These are phyloP conservation scores for Lanistes nyassanus DNA, from an alignment of 1,140 invertebrate species.

Conservation along the genomic window DNA sequence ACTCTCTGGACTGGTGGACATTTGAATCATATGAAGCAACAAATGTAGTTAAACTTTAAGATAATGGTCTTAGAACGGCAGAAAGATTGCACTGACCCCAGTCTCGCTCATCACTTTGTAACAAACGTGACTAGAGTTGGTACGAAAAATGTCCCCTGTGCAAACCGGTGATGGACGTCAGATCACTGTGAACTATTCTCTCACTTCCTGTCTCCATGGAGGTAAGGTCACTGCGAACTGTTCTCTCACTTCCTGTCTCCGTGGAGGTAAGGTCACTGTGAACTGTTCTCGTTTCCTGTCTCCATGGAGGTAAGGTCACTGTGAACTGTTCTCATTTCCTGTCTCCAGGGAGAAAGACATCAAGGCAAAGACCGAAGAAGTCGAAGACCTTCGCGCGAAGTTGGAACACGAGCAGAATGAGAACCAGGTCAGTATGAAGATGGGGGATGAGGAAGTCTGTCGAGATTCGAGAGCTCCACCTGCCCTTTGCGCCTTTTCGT, in stretches of 20 bases:
- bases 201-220: not conserved
- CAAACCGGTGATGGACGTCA: not conserved
- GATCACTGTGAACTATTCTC: not conserved
- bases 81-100: no score
- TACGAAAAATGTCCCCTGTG: no score
- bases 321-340: not conserved
- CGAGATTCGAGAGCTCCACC: not conserved
- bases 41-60: no score
- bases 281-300: not conserved
- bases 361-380: conserved; percentile 44
- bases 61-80: no score
- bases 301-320: not conserved
- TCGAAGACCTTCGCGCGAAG: conserved; percentile 46
- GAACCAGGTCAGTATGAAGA: conserved; percentile 41
- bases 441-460: not conserved
- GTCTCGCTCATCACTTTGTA: no score
- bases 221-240: no score
- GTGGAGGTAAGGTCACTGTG: no score
- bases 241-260: not conserved
- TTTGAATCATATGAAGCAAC: no score
- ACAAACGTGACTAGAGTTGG: no score
- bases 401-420: conserved; percentile 42
- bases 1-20: no score
- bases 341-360: conserved; percentile 50
- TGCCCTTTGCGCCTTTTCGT: not conserved